Evolutionary conservation across 2,113 vertebrate species (phyloP), one percentile per base, ranked within the genome.

Genomic region (Pagrus major): DNA sequence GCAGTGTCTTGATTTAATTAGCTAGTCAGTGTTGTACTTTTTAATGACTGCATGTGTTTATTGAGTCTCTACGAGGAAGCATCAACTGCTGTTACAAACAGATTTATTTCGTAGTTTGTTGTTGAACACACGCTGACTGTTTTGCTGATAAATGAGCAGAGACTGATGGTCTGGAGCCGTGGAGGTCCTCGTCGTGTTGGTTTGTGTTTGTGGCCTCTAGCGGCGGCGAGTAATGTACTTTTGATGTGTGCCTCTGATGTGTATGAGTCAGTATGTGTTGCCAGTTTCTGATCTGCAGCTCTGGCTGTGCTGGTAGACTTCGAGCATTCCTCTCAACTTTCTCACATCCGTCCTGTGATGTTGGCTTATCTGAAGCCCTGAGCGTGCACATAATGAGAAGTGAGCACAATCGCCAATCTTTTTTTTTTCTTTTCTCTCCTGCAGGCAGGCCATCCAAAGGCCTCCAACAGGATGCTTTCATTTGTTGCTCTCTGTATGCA

Each of bases 261-360:
- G 84, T 18, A 2, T 71, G 84, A 71, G 66, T 89, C 72, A 47
- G 73, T 66, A 11, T 68, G 51, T 71, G 77, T 68, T n/a, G 73
- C 76, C 76, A 64, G 71, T 73, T 61, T 89, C 31, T 63, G 79
- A 76, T 87, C 29, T 60, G 65, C 59, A 47, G 73, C 33, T 4
- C 51, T 47, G 47, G 66, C 81, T 54, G 37, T 46, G 63, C 75
- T 47, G 71, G 42, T 78, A 49, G 75, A 80, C 23, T n/a, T 61
- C 11, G 8, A 85, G 79, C 81, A 88, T 88, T 88, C 83, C 78
- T 89, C 80, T 89, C 60, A 78, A 83, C 76, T 58, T 67, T 77
- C 83, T 90, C 87, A 90, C 86, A 78, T 88, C 79, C 63, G 16
- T 60, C 63, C 58, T 88, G 66, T 80, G 78, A 80, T 78, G 69